phyloP scores from a whole-genome alignment of 2,888 invertebrate genomes.

The Xanthia icteritia region DNA sequence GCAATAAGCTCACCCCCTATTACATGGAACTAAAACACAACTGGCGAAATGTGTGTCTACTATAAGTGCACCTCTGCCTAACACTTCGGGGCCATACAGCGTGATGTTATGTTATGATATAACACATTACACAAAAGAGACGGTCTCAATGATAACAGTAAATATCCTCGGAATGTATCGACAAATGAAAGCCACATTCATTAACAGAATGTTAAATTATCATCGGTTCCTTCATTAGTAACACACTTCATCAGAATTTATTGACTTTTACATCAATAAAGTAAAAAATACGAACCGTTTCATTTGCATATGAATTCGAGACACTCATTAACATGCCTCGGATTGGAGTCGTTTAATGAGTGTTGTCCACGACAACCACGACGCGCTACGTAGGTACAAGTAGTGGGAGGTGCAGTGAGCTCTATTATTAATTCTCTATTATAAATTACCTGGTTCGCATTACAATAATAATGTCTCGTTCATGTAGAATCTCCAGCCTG shows the following conservation, averaged over 20 bases:
- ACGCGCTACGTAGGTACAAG: constrained; percentile 15
- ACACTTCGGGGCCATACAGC: neutral
- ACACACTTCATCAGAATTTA: constrained; percentile 56
- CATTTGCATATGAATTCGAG: constrained; percentile 65
- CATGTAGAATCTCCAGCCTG: constrained; percentile 16
- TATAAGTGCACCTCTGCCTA: too few species aligned
- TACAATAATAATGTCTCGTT: constrained; percentile 39
- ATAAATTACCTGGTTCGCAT: constrained; percentile 14
- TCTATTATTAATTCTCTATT: constrained; percentile 15
- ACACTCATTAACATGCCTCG: constrained; percentile 54
- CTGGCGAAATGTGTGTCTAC: too few species aligned
- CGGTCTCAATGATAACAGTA: constrained; percentile 22
- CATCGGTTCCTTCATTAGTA: constrained; percentile 53
- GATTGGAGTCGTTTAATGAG: constrained; percentile 55
- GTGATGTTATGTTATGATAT: neutral
- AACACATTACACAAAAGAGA: neutral
- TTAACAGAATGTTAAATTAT: constrained; percentile 35
- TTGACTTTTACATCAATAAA: constrained; percentile 54
- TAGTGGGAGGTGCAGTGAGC: constrained; percentile 48
- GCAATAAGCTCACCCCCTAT: neutral
- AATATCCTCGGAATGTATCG: constrained; percentile 25
- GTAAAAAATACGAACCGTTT: constrained; percentile 56
- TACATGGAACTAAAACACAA: neutral
- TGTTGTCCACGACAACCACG: neutral
- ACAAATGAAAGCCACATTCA: constrained; percentile 18